Base-by-base conservation (phyloP, 2,888 invertebrate species). In the Diarsia brunnea region DNA sequence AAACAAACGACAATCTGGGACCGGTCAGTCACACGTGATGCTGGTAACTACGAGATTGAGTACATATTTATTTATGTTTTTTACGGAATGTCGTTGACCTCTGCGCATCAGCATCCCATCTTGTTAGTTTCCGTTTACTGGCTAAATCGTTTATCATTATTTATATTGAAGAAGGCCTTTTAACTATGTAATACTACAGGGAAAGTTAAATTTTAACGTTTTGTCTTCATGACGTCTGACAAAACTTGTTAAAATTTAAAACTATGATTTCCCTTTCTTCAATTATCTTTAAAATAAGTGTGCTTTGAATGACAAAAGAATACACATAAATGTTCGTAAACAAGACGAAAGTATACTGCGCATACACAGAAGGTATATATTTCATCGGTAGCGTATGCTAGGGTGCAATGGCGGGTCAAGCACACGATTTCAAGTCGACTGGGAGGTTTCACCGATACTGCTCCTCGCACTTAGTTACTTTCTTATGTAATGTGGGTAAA, bases 381-480 rank as follows among this genome's bases (percentile, higher is more conserved):
- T 60, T 68, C 53, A 82, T 79, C 75, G 24, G 68, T 61, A 81
- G 67, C 47, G 14, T 51, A 64, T 51, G 70, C 53, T 38, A 47
- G 83, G 85, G 81, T 77, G 86, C 82, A 78, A 75, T 73, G 76
- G 78, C 76, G 76, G 91, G 89, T 89, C 89, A 90, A 85, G 84
- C 81, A 82, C 80, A 84, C 85, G 84, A 86, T 86, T 89, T 78
- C 82, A 78, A 88, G 85, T 86, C 87, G 82, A 79, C 82, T 82
- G 71, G 75, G 69, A 84, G 84, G 84, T 91, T 90, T 91, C 90
- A 86, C 89, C 82, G 63, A 79, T 80, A 83, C 79, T 78, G 64
- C 55, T 73, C 45, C 45, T 70, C 73, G 72, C 76, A 79, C 73
- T 82, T 72, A 70, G 64, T 27, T 75, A 82, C 72, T 69, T 78